Conservation (phyloP, 2,113 vertebrate genomes). For the Istiophorus platypterus region DNA sequence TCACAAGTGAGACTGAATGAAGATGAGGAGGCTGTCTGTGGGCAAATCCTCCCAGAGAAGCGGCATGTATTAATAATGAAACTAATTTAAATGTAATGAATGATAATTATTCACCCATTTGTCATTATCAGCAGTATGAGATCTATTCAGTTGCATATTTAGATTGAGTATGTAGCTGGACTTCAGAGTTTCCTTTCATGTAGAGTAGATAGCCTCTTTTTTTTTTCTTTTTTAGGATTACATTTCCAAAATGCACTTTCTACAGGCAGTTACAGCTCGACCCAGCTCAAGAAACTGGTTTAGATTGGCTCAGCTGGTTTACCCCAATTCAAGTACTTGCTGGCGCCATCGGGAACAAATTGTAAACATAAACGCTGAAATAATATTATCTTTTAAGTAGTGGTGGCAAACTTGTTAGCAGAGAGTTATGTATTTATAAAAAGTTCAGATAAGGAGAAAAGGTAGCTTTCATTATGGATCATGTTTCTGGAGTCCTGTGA, state of each 20-base stretch:
- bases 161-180: conserved; percentile 13
- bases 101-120: conserved; percentile 7
- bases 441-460: no score
- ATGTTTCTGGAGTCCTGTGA: background rate
- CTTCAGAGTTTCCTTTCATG: background rate
- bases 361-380: no score
- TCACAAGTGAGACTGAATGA: no score
- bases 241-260: background rate
- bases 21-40: background rate
- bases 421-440: background rate
- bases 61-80: background rate
- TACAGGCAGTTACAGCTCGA: background rate
- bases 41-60: background rate
- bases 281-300: background rate
- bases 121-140: background rate
- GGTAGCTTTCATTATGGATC: background rate
- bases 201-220: background rate
- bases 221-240: background rate
- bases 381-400: no score
- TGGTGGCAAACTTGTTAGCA: background rate
- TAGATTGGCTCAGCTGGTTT: background rate
- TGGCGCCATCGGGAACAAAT: no score
- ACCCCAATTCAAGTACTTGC: conserved; percentile 16
- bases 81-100: background rate
- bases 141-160: background rate